Conservation (phyloP, 2,888 invertebrate species). For the Machimus atricapillus region DNA sequence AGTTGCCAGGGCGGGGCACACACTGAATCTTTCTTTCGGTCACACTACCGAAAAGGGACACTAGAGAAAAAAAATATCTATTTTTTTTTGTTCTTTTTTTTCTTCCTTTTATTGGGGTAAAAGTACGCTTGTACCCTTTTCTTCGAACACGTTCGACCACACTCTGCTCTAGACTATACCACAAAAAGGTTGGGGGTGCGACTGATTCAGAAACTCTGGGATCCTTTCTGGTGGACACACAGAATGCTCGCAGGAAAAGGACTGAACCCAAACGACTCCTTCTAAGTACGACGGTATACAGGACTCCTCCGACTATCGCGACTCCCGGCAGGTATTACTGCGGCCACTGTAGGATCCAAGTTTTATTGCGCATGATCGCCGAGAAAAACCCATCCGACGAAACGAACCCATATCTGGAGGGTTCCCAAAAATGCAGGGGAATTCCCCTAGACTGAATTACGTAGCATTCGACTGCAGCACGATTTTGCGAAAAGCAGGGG, state of each 20-base stretch:
- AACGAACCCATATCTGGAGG: neutral
- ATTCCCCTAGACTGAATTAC: constrained; percentile 22
- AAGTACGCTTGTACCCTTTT: neutral
- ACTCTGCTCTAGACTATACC: constrained; percentile 4
- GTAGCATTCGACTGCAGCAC: constrained; percentile 34
- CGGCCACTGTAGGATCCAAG: neutral
- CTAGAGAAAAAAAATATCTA: neutral
- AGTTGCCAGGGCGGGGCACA: constrained; percentile 41
- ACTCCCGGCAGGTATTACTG: neutral
- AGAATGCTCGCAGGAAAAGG: constrained; percentile 43
- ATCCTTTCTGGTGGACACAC: constrained; percentile 40
- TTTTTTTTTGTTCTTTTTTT: neutral
- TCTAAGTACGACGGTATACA: constrained; percentile 25
- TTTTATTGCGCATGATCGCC: neutral
- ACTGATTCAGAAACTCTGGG: constrained; percentile 12
- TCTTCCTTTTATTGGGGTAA: neutral
- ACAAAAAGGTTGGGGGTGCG: constrained; percentile 14
- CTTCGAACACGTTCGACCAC: neutral
- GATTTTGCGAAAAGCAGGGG: constrained; percentile 15
- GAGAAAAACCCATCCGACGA: neutral
- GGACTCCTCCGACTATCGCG: neutral
- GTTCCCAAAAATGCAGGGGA: constrained; percentile 13
- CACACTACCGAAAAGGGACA: constrained; percentile 26
- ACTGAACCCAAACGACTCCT: constrained; percentile 40
- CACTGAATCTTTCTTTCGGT: constrained; percentile 25